Evolutionary conservation across 1,140 invertebrate species (phyloP), one percentile per base, ranked within the genome.

Genomic region (Ceratoteleas bidentatus): DNA sequence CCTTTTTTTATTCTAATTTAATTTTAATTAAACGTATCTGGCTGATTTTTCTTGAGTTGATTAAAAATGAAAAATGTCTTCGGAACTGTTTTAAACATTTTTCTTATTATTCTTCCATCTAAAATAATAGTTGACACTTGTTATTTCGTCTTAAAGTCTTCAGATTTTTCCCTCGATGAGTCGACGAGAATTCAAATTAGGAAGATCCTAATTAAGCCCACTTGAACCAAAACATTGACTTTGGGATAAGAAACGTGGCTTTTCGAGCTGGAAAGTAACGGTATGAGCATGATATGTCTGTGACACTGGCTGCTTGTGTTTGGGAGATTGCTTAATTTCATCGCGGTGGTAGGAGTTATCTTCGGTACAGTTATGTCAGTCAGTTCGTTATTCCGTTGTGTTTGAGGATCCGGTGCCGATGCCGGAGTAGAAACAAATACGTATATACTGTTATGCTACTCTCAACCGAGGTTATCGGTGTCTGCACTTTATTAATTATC

Each of bases 281-380:
- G 64, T 61, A 53, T 11, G 62, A 69, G 61, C 68, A 33, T 47
- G 36, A 32, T 8, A 38, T 68, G 45, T 68, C 50, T 73, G 68
- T 68, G 76, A 72, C 68, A 79, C 43, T 68, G 52, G 24, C 0
- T 70, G 62, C 16, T 61, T 34, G 38, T 72, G 66, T 65, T 74
- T 57, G 64, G 49, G 24, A 69, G 77, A 74, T 74, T 72, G 61
- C 57, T 65, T 73, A 77, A 77, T 73, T 62, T 60, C 62, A 68
- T 68, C 32, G 33, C 34, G 72, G 52, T 76, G 61, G 61, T 54
- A 70, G 66, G 54, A 60, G 68, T 82, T 82, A 77, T 82, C 79
- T 58, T 50, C 60, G n/a, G 45, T 82, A 82, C 79, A 52, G 79
- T 82, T 82, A 82, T 61, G 79, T 82, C 62, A 70, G 52, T 73